Evolutionary conservation across 1,140 invertebrate genomes (phyloP).

Genomic region (Caenorhabditis remanei): DNA sequence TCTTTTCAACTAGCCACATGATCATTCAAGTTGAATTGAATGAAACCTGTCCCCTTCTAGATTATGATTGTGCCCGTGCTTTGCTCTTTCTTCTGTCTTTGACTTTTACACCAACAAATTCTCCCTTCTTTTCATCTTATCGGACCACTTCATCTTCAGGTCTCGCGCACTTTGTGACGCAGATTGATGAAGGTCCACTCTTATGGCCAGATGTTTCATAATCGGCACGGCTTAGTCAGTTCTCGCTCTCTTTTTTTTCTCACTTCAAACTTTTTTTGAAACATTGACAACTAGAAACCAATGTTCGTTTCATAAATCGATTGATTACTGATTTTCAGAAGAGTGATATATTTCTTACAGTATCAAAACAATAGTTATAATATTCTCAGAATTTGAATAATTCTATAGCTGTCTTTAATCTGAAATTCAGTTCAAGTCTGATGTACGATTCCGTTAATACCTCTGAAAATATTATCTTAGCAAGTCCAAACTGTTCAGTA

Average conservation of each 20-base stretch:
- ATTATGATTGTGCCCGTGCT: too few relatives aligned
- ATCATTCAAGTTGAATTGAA: background rate
- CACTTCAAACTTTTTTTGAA: background rate
- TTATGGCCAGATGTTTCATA: constrained; percentile 35
- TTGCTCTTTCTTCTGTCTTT: too few relatives aligned
- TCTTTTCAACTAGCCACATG: background rate
- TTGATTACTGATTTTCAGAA: too few relatives aligned
- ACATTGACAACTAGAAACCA: background rate
- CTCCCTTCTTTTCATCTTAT: background rate
- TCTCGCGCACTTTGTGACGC: constrained; percentile 40
- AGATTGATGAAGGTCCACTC: constrained; percentile 44
- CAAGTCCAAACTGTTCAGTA: too few relatives aligned
- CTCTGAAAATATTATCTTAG: too few relatives aligned
- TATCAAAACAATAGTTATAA: too few relatives aligned
- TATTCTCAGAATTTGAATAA: too few relatives aligned
- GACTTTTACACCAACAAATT: background rate
- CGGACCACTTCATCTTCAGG: constrained; percentile 40
- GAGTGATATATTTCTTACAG: too few relatives aligned
- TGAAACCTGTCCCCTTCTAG: too few relatives aligned
- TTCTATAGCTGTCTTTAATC: background rate
- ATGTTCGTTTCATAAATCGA: too few relatives aligned
- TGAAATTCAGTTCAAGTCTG: background rate
- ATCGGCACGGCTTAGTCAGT: constrained; percentile 20
- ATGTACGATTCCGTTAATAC: too few relatives aligned
- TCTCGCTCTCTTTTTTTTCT: background rate